Evolutionary conservation across 2,888 invertebrate species (phyloP).

Genomic region (Zygogramma bicolorata): DNA sequence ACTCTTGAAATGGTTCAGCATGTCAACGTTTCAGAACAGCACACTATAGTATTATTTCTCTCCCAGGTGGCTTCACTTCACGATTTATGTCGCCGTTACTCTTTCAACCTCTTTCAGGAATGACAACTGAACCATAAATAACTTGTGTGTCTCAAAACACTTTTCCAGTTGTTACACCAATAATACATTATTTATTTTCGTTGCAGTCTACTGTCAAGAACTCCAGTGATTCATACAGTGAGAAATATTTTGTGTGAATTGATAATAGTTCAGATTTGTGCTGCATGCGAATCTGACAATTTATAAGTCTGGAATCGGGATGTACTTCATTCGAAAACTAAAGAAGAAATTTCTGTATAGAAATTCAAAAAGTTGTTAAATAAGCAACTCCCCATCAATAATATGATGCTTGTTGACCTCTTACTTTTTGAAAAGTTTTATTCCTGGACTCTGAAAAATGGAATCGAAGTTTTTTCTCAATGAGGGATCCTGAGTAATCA

Average conservation of each 20-base stretch:
- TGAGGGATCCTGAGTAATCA: too few species aligned
- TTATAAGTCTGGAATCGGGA: too few species aligned
- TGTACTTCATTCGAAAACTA: too few species aligned
- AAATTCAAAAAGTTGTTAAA: too few species aligned
- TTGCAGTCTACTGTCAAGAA: background rate
- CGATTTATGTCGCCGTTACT: slow-evolving; percentile 3
- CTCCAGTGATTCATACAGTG: background rate
- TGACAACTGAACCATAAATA: slow-evolving; percentile 8
- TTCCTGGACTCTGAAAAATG: too few species aligned
- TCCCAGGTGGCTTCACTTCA: background rate
- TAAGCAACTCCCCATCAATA: too few species aligned
- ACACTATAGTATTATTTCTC: background rate
- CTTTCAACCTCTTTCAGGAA: background rate
- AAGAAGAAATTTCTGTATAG: too few species aligned
- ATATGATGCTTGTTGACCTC: too few species aligned
- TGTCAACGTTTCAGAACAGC: too few species aligned
- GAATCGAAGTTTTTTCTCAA: too few species aligned
- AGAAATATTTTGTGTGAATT: background rate
- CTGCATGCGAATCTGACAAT: background rate
- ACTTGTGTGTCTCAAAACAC: slow-evolving; percentile 1
- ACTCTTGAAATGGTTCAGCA: too few species aligned
- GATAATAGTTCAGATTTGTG: background rate
- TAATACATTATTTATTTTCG: background rate
- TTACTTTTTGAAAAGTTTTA: too few species aligned
- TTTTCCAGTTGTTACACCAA: slow-evolving; percentile 6